These are phyloP conservation scores for Penaeus vannamei DNA, from an alignment of 1,140 invertebrate species.

Conservation along the genomic window DNA sequence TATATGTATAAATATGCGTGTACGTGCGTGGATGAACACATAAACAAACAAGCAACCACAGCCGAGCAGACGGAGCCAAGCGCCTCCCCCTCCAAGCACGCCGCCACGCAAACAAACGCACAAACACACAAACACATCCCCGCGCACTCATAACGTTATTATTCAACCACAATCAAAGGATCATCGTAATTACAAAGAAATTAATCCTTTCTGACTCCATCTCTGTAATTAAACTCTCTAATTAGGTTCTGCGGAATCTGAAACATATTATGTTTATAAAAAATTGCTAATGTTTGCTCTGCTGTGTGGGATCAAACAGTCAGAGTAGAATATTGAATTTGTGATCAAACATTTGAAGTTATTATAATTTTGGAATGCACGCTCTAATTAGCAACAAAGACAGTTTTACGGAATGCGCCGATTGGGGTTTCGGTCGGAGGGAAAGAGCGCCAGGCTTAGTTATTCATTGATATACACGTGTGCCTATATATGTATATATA, in stretches of 20 bases:
- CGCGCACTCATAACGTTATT: neutral
- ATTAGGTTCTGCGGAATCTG: constrained; percentile 15
- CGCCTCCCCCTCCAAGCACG: neutral
- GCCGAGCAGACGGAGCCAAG: neutral
- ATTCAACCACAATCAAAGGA: constrained; percentile 22
- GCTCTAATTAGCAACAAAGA: too few species aligned
- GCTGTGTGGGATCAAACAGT: too few species aligned
- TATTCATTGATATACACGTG: too few species aligned
- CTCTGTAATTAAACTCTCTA: constrained; percentile 23
- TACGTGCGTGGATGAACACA: neutral
- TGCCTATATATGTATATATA: too few species aligned
- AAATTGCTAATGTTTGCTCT: constrained; percentile 2
- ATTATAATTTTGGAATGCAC: too few species aligned
- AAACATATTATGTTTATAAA: constrained; percentile 26
- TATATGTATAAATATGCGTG: too few species aligned
- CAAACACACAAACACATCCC: constrained; percentile 17
- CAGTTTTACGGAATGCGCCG: too few species aligned
- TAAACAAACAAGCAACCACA: neutral
- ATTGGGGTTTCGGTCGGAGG: too few species aligned
- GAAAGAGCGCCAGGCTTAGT: too few species aligned
- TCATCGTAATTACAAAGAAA: neutral
- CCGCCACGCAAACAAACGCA: neutral
- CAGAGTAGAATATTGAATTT: too few species aligned
- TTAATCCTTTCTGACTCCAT: neutral
- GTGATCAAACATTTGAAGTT: too few species aligned